Conservation (phyloP, 2,113 vertebrate genomes). For the Catharus fuscescens region DNA sequence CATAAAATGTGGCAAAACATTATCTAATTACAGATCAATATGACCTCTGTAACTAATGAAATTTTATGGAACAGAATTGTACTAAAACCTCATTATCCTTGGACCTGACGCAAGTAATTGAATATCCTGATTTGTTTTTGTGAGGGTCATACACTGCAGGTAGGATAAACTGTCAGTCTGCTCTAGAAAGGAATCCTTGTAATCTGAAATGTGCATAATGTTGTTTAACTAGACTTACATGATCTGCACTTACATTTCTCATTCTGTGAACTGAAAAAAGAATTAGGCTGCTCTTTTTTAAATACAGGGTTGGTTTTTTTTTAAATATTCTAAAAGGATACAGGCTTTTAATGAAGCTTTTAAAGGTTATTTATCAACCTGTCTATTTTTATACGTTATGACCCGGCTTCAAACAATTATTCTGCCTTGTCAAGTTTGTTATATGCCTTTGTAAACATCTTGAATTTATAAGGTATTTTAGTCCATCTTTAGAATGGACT, state of each 20-base stretch:
- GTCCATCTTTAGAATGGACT: neutral
- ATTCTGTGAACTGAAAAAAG: neutral
- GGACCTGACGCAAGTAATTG: neutral
- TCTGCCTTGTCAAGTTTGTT: neutral
- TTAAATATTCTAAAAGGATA: neutral
- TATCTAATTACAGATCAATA: slow-evolving; percentile 7
- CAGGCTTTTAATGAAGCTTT: neutral
- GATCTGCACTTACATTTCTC: neutral
- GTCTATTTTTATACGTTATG: neutral
- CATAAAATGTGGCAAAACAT: neutral
- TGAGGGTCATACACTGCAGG: neutral
- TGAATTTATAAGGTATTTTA: neutral
- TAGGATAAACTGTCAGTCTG: neutral
- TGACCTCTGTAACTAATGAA: slow-evolving; percentile 15
- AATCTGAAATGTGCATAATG: neutral
- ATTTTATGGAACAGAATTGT: slow-evolving; percentile 20
- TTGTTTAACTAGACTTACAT: neutral
- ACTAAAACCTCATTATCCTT: slow-evolving; percentile 40
- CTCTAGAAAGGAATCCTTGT: neutral
- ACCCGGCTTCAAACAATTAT: neutral
- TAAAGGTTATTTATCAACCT: neutral
- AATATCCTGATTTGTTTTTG: slow-evolving; percentile 14
- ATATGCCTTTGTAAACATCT: neutral
- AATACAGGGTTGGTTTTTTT: neutral
- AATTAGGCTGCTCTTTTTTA: neutral